Evolutionary conservation across 2,797 vertebrate genomes (phyloP), one percentile per base, ranked within the genome.

Genomic region (Scarus forsteni): DNA sequence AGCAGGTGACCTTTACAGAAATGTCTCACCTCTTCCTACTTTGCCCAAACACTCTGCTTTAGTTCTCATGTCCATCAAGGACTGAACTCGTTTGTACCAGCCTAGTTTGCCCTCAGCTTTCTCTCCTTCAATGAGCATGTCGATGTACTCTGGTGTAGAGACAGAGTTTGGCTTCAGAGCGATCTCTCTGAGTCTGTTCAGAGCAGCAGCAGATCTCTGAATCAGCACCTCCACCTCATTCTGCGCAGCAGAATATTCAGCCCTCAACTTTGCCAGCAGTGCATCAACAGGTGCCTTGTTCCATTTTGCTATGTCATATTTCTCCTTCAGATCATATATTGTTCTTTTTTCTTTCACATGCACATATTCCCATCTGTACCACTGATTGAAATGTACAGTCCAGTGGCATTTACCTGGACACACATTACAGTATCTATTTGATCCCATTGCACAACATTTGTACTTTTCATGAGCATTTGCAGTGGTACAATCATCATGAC

Each of bases 131-230:
- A 92, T 91, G 34, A 91, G 60, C 70, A 89, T 16, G 42, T 91
- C 75, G 1, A 92, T 89, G 81, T 91, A 92, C 16, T 82, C 84
- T 38, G 86, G 84, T 3, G 79, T 84, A 27, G 81, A 73, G 15
- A 91, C 72, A n/a, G 88, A 86, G 45, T 90, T 85, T 0, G 88
- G 83, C 79, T n/a, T n/a, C n/a, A n/a, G n/a, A n/a, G n/a, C n/a
- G n/a, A n/a, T n/a, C n/a, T n/a, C n/a, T n/a, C n/a, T n/a, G n/a
- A n/a, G n/a, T n/a, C n/a, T n/a, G n/a, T n/a, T n/a, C n/a, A n/a
- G n/a, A n/a, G n/a, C n/a, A 0, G n/a, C 3, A 10, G 79, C 64
- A 0, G 85, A 72, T 67, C 75, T 40, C 11, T 90, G 75, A 0
- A 83, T 81, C 14, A 87, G 67, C 3, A 58, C 40, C 51, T 86